Conservation (phyloP, 2,888 invertebrate species). For the Leptarthrus brevirostris region DNA sequence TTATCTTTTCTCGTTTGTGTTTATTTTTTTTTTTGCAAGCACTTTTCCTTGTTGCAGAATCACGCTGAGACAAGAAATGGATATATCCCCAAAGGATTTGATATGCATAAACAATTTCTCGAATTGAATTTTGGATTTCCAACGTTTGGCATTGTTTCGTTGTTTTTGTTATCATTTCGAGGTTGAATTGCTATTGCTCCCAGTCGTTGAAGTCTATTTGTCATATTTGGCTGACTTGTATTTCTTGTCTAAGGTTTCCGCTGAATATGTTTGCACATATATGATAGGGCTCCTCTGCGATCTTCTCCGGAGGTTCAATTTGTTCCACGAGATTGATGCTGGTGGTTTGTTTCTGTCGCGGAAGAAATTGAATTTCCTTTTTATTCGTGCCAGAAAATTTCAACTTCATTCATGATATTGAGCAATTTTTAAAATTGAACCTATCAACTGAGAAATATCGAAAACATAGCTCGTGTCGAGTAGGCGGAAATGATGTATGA, state of each 20-base stretch:
- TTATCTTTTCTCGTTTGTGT: conserved; percentile 24
- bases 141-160: conserved; percentile 47
- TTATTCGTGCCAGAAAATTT: conserved; percentile 4
- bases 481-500: conserved; percentile 14
- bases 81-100: conserved; percentile 48
- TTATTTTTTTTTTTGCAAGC: conserved; percentile 4
- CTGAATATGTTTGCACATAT: conserved; percentile 22
- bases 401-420: conserved; percentile 19
- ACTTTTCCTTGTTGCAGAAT: conserved; percentile 18
- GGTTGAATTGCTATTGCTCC: conserved; percentile 40
- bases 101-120: conserved; percentile 53
- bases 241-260: not conserved
- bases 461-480: not conserved
- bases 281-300: not conserved
- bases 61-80: conserved; percentile 20
- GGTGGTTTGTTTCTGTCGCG: conserved; percentile 37
- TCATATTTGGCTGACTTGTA: conserved; percentile 39
- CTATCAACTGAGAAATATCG: conserved; percentile 9
- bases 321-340: conserved; percentile 21
- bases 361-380: conserved; percentile 37
- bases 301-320: not conserved
- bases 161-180: conserved; percentile 35
- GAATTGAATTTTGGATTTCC: conserved; percentile 52
- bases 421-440: conserved; percentile 14
- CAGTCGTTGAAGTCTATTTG: conserved; percentile 39